Conservation (phyloP, 1,140 invertebrate species). For the Leptopilina clavipes region DNA sequence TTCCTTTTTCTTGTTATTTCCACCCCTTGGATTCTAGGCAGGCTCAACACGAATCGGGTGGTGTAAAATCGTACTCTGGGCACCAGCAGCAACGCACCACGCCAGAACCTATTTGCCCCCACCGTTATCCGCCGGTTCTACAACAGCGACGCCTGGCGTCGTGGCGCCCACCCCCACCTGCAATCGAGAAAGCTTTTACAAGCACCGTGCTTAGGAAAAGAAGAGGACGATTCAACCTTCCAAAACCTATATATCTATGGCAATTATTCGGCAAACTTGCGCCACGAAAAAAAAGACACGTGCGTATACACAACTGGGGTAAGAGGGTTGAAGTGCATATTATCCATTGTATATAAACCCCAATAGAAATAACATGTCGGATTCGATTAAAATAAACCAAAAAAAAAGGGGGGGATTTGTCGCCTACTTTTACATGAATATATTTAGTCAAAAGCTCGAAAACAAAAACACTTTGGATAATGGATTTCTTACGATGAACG, state of each 20-base stretch:
- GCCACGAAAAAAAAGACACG: background rate
- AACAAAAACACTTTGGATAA: no score
- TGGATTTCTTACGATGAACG: no score
- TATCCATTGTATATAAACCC: no score
- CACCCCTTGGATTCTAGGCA: background rate
- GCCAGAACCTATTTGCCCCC: conserved; percentile 30
- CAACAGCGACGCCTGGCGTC: conserved; percentile 60
- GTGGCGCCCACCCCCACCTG: conserved; percentile 51
- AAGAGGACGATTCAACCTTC: conserved; percentile 17
- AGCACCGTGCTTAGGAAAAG: conserved; percentile 21
- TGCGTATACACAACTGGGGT: no score
- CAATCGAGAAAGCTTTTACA: background rate
- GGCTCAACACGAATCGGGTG: conserved; percentile 16
- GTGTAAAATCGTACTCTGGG: conserved; percentile 31
- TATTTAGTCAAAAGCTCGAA: no score
- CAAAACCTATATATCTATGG: background rate
- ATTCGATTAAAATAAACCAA: no score
- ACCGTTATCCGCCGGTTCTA: conserved; percentile 54
- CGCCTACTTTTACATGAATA: no score
- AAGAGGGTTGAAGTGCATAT: background rate
- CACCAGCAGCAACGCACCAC: background rate
- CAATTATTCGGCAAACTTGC: background rate
- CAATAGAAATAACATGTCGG: no score
- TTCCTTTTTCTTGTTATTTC: background rate
- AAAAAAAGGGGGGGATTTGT: no score